Base-by-base conservation (phyloP, 2,113 vertebrate genomes). In the Equus przewalskii region DNA sequence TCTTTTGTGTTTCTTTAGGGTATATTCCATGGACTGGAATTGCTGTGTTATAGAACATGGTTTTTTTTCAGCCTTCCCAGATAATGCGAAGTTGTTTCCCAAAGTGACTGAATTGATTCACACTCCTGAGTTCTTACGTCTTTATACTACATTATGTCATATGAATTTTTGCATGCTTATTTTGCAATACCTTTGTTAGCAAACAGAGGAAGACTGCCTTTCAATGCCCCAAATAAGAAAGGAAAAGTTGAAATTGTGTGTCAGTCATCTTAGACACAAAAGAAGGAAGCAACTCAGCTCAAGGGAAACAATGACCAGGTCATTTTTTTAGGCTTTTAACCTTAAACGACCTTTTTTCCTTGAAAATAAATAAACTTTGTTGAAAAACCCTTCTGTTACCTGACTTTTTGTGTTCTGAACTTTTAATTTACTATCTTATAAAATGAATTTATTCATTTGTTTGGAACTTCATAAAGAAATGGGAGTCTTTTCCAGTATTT, bases 401-500 rank as follows among this genome's bases (percentile, higher is more conserved):
- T 91, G 18, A 64, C 22, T 58, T 73, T 60, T 91, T 56, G 16
- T 41, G 6, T 82, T 97, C 44, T 96, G 13, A 85, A 75, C 6
- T 88, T 96, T 96, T 95, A 14, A 69, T 14, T 78, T 73, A 80
- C 21, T 56, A 14, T 22, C 58, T 92, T 62, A 80, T 36, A 80
- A 91, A 82, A 64, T 65, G 33, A 88, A 88, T 12, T 62, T 93
- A 60, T 62, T 93, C 36, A 75, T 89, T 89, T 36, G 65, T 89
- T 92, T 95, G 76, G 41, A 78, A 85, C 28, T 83, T 93, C 76
- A 41, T 69, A 84, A 96, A 92, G 79, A 90, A 89, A 81, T 44
- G 22, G 21, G 10, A 67, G 28, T 73, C 14, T 90, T 73, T 73
- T n/a, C 46, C 72, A 60, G 49, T 67, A 22, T 80, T 95, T 89